These are phyloP conservation scores for Anoplopoma fimbria DNA, from an alignment of 2,113 vertebrate species.

Conservation along the genomic window DNA sequence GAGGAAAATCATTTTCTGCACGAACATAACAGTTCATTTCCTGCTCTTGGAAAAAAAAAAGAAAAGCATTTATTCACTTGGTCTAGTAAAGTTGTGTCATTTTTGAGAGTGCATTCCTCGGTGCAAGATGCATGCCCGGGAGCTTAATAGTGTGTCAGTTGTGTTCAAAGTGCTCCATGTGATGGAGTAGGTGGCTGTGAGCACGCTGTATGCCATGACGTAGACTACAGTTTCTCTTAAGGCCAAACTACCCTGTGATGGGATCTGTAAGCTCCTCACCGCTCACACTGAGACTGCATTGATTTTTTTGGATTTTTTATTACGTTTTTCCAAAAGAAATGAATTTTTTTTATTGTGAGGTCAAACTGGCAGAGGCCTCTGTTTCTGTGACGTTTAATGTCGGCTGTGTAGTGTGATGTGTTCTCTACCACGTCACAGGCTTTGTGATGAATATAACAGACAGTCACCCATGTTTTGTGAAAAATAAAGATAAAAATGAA, in stretches of 20 bases:
- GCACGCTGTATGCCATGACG: constrained; percentile 48
- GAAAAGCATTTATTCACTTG: constrained; percentile 44
- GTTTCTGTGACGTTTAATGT: not conserved
- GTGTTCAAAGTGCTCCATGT: constrained; percentile 66
- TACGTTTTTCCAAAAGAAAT: not conserved
- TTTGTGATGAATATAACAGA: not conserved
- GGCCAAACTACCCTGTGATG: constrained; percentile 46
- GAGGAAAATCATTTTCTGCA: constrained; percentile 3
- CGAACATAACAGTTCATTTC: constrained; percentile 35
- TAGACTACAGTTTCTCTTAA: constrained; percentile 38
- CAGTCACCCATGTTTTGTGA: not conserved
- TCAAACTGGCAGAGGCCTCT: not conserved
- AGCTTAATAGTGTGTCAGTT: constrained; percentile 68
- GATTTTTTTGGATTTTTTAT: not conserved
- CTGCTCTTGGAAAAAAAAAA: constrained; percentile 17
- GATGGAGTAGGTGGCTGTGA: constrained; percentile 70
- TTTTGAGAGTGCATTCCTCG: constrained; percentile 71
- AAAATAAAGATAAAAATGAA: not conserved
- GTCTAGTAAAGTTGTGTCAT: constrained; percentile 53
- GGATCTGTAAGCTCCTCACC: constrained; percentile 18
- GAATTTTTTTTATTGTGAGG: not conserved
- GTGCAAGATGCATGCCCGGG: constrained; percentile 61
- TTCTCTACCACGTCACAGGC: not conserved
- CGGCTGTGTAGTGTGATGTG: not conserved
- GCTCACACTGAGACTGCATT: not conserved